These are phyloP conservation scores for Bryconaethiops microstoma DNA, from an alignment of 2,797 vertebrate genomes.

Conservation along the genomic window DNA sequence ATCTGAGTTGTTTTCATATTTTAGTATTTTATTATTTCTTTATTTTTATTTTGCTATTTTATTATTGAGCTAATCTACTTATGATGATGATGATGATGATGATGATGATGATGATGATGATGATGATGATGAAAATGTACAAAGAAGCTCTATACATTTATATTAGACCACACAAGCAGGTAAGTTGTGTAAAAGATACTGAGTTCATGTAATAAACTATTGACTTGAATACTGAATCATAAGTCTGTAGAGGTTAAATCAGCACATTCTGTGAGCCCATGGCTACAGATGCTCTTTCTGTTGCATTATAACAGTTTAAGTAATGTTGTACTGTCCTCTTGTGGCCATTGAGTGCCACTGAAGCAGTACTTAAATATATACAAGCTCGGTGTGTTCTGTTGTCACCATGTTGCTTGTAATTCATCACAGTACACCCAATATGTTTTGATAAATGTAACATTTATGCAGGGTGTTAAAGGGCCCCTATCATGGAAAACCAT, in stretches of 20 bases:
- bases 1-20: too few relatives aligned
- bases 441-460: background rate
- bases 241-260: background rate
- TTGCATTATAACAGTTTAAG: background rate
- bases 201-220: background rate
- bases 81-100: too few relatives aligned
- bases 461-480: background rate
- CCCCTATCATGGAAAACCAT: background rate
- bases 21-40: too few relatives aligned
- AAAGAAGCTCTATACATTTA: too few relatives aligned
- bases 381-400: background rate
- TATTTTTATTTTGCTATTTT: too few relatives aligned
- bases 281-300: background rate
- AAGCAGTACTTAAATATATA: too few relatives aligned
- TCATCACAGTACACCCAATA: background rate
- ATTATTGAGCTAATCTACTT: too few relatives aligned
- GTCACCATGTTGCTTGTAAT: background rate
- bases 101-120: too few relatives aligned
- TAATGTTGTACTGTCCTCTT: conserved; percentile 25
- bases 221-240: background rate
- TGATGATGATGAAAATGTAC: too few relatives aligned
- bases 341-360: background rate
- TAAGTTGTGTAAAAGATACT: background rate
- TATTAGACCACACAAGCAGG: too few relatives aligned
- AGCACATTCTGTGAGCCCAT: background rate